phyloP scores from a whole-genome alignment of 1,140 invertebrate species.

The Pseudomyrmex dendroicus region DNA sequence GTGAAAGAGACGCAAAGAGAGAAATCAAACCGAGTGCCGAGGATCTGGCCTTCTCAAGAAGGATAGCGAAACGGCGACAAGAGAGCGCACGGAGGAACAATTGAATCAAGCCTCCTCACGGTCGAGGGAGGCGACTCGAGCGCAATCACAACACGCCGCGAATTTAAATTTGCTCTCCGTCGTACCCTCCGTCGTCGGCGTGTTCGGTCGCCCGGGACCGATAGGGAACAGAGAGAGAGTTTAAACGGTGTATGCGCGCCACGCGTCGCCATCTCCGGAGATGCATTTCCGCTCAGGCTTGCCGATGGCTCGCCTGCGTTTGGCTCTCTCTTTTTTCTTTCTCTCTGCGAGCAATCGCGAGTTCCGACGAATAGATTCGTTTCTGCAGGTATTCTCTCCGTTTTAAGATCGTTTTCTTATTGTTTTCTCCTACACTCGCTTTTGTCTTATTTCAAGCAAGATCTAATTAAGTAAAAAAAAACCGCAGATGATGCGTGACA shows the following conservation, averaged over 20 bases:
- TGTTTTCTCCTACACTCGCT: too few species aligned
- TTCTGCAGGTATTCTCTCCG: too few species aligned
- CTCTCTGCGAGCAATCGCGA: too few species aligned
- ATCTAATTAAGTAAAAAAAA: too few species aligned
- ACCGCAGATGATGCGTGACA: too few species aligned
- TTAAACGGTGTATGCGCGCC: conserved; percentile 21
- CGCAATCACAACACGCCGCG: conserved; percentile 66
- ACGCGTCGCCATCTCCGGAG: conserved; percentile 37
- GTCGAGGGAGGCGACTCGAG: conserved; percentile 46
- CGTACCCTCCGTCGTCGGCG: conserved; percentile 4
- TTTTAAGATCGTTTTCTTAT: too few species aligned
- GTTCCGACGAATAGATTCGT: neutral
- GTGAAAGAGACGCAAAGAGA: conserved; percentile 12
- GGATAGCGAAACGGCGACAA: neutral
- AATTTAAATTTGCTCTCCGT: conserved; percentile 71
- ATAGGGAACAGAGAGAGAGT: neutral
- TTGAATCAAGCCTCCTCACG: conserved; percentile 66
- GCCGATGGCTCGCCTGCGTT: too few species aligned
- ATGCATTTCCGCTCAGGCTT: conserved; percentile 25
- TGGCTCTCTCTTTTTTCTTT: too few species aligned
- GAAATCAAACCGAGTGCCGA: conserved; percentile 34
- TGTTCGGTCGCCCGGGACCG: neutral
- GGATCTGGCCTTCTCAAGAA: conserved; percentile 1
- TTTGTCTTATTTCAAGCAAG: too few species aligned
- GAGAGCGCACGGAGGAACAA: conserved; percentile 62